These are phyloP conservation scores for Lissonota sp. DNA, from an alignment of 2,888 invertebrate genomes.

Conservation along the genomic window DNA sequence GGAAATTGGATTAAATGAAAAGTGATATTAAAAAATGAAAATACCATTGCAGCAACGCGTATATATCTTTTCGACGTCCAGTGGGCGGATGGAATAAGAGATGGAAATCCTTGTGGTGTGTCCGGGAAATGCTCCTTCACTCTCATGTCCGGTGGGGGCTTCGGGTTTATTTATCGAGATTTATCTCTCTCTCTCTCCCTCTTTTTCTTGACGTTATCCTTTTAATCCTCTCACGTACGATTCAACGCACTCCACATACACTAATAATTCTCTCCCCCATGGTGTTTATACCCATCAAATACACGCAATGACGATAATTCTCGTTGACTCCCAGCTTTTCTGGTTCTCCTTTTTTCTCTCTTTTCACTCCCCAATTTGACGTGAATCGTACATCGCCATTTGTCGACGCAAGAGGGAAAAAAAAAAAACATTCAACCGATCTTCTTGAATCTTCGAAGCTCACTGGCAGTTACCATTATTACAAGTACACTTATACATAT, in stretches of 20 bases:
- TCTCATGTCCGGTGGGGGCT: neutral
- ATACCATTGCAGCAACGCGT: too few species aligned
- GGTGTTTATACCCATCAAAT: conserved; percentile 15
- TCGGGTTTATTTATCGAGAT: conserved; percentile 10
- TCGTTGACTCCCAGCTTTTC: neutral
- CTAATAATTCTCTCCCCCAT: neutral
- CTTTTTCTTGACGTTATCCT: conserved; percentile 43
- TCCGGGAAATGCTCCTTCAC: conserved; percentile 29
- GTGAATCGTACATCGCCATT: conserved; percentile 21
- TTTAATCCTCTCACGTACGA: conserved; percentile 39
- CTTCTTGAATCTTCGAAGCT: conserved; percentile 29
- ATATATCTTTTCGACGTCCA: too few species aligned
- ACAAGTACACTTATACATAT: conserved; percentile 4
- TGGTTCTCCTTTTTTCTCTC: neutral
- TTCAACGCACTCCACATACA: neutral
- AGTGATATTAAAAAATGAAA: too few species aligned
- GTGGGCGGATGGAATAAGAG: neutral
- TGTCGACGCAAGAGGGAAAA: conserved; percentile 22
- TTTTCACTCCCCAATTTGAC: conserved; percentile 7
- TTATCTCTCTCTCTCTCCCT: neutral
- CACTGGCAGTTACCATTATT: conserved; percentile 42
- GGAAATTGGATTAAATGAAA: too few species aligned
- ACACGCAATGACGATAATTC: conserved; percentile 1
- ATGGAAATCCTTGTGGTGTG: conserved; percentile 18
- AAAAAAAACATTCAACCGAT: conserved; percentile 13